Evolutionary conservation across 2,113 vertebrate genomes (phyloP).

Genomic region (Trochalopteron elliotii): DNA sequence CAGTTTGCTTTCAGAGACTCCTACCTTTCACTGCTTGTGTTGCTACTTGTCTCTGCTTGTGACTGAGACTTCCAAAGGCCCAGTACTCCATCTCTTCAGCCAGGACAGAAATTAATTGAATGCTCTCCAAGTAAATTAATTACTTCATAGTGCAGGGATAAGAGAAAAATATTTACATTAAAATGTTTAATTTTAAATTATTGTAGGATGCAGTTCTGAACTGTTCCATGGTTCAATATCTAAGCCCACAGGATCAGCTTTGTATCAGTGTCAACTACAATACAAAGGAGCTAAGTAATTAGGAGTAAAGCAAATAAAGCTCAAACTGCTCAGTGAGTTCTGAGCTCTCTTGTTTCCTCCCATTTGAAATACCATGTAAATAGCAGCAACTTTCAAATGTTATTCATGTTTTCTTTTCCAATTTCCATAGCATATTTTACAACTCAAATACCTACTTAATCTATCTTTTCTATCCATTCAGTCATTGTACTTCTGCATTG

Average conservation of each 20-base stretch:
- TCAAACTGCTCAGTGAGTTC: neutral
- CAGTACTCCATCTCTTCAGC: neutral
- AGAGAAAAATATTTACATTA: neutral
- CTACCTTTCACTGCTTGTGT: neutral
- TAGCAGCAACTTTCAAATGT: neutral
- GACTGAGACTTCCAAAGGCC: neutral
- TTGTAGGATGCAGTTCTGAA: neutral
- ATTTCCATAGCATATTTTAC: neutral
- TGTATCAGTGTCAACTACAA: neutral
- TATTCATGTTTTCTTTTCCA: neutral
- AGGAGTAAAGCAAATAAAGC: neutral
- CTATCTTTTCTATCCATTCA: neutral
- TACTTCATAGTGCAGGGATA: neutral
- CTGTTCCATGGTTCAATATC: neutral
- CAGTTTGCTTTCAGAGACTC: neutral
- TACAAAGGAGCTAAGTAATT: neutral
- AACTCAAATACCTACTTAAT: neutral
- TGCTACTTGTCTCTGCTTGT: neutral
- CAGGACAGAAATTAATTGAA: neutral
- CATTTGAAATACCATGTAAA: neutral
- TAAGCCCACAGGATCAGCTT: neutral
- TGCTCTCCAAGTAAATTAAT: neutral
- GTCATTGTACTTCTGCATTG: neutral
- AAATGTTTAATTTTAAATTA: neutral
- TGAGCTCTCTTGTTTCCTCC: neutral